These are phyloP conservation scores for Lontra canadensis DNA, from an alignment of 2,113 vertebrate species.

Conservation along the genomic window DNA sequence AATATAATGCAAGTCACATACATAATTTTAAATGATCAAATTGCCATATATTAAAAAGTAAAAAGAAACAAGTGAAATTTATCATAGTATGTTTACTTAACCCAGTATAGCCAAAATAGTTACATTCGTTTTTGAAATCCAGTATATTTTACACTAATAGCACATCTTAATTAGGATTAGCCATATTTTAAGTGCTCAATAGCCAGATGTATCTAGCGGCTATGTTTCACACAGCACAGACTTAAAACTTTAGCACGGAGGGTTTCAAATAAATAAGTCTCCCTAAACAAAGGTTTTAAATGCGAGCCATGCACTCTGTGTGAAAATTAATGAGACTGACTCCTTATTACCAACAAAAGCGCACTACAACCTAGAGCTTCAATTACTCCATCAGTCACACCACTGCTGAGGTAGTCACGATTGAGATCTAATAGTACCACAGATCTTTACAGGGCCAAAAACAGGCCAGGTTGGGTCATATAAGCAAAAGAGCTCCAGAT, in stretches of 20 bases:
- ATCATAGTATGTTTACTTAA: conserved; percentile 22
- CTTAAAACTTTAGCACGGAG: not conserved
- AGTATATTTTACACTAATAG: not conserved
- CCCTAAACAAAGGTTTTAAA: conserved; percentile 3
- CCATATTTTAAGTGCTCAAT: not conserved
- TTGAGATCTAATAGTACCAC: not conserved
- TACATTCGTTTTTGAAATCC: conserved; percentile 16
- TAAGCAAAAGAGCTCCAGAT: conserved; percentile 26
- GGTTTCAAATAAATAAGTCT: conserved; percentile 5
- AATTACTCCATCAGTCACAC: not conserved
- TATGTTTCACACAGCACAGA: not conserved
- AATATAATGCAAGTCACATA: not conserved
- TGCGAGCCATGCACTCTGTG: not conserved
- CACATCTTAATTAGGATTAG: conserved; percentile 13
- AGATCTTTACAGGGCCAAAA: not conserved
- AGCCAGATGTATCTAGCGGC: not conserved
- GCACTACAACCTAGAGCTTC: not conserved
- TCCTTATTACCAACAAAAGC: conserved; percentile 37
- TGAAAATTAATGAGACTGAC: conserved; percentile 1
- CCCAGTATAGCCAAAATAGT: not conserved
- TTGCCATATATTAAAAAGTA: conserved; percentile 1
- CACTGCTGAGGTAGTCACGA: not conserved
- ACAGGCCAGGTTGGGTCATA: not conserved
- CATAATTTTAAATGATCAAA: not conserved
- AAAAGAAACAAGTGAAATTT: conserved; percentile 17